Evolutionary conservation across 2,113 vertebrate genomes (phyloP).

Genomic region (Nothocercus julius): DNA sequence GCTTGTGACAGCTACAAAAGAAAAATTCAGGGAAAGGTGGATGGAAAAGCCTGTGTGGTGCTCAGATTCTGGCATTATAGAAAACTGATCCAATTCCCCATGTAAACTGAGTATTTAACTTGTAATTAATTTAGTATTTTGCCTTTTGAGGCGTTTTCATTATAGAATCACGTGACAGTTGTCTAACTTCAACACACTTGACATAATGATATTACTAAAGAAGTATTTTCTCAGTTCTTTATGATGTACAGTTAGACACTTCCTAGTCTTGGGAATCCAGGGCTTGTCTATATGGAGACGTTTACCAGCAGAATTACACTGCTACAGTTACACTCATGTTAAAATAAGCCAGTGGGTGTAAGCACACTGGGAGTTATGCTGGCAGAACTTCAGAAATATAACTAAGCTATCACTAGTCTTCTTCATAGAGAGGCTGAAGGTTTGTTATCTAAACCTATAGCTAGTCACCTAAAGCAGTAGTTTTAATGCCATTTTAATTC

Average conservation of each 20-base stretch:
- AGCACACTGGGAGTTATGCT: neutral
- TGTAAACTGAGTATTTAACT: neutral
- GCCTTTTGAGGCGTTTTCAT: neutral
- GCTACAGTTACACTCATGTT: neutral
- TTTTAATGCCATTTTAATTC: neutral
- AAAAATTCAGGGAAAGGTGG: neutral
- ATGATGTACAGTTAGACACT: neutral
- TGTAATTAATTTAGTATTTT: neutral
- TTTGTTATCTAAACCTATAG: neutral
- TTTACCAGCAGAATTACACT: neutral
- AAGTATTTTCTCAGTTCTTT: neutral
- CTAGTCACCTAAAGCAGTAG: neutral
- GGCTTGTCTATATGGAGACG: neutral
- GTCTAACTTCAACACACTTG: neutral
- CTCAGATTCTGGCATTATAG: neutral
- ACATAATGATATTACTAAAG: neutral
- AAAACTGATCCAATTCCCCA: neutral
- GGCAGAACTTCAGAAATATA: neutral
- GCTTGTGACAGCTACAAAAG: neutral
- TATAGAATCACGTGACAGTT: neutral
- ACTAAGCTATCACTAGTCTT: neutral
- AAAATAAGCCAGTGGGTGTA: neutral
- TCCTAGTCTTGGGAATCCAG: neutral
- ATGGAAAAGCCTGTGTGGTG: neutral
- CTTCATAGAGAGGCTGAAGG: neutral